A percentile compares a stretch with the other conserved stretches of the same genome.
These are phyloP conservation scores for Phyllotreta striolata DNA, from an alignment of 2,888 invertebrate species.

Conservation along the genomic window DNA sequence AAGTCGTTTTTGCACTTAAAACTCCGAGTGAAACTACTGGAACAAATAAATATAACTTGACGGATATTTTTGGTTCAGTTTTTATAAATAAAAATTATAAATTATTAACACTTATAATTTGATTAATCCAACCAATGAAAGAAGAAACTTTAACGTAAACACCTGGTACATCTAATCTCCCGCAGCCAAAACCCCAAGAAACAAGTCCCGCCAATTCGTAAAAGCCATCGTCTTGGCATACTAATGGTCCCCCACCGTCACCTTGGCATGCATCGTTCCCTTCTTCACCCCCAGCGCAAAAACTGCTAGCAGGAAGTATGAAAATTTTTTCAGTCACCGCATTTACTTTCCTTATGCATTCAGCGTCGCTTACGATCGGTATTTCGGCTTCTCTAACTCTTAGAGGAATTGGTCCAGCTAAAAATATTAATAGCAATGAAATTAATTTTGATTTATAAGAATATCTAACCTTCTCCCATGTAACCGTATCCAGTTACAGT, in stretches of 20 bases:
- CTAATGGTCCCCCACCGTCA: slow-evolving; percentile 92
- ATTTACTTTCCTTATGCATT: slow-evolving; percentile 91
- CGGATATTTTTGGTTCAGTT: slow-evolving; percentile 41
- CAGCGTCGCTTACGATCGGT: slow-evolving; percentile 91
- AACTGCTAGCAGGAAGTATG: slow-evolving; percentile 90
- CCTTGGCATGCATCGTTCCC: slow-evolving; percentile 96
- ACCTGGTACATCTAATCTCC: slow-evolving; percentile 93
- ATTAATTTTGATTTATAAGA: no score
- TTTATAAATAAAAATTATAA: slow-evolving; percentile 63
- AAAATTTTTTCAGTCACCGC: slow-evolving; percentile 95
- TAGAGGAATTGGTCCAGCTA: slow-evolving; percentile 90
- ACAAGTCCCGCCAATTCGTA: slow-evolving; percentile 93
- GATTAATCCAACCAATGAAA: slow-evolving; percentile 97
- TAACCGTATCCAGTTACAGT: slow-evolving; percentile 95
- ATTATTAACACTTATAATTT: slow-evolving; percentile 95
- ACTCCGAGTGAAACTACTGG: slow-evolving; percentile 23
- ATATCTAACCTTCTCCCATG: slow-evolving; percentile 83
- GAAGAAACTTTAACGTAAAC: slow-evolving; percentile 96
- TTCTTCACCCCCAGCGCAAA: slow-evolving; percentile 92
- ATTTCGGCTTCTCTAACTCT: slow-evolving; percentile 90
- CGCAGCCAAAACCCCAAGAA: slow-evolving; percentile 95
- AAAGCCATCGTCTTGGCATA: slow-evolving; percentile 92
- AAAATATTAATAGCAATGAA: slow-evolving; percentile 41
- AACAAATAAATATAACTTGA: slow-evolving; percentile 39
- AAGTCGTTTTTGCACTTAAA: slow-evolving; percentile 3